Evolutionary conservation across 2,113 vertebrate species (phyloP).

Genomic region (Bufo gargarizans): DNA sequence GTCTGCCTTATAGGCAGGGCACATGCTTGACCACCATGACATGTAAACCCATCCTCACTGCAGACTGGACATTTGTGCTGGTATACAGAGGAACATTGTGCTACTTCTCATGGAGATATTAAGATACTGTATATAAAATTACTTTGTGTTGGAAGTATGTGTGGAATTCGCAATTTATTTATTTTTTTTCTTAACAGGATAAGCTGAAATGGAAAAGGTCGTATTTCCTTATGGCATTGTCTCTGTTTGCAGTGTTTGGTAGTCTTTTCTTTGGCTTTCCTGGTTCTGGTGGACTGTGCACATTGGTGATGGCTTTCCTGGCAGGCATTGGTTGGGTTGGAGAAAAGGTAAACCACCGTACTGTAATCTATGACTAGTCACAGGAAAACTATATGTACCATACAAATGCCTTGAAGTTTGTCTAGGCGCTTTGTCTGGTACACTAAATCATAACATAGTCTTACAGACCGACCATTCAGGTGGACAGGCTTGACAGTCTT

Average conservation of each 20-base stretch:
- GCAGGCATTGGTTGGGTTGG: slow-evolving; percentile 84
- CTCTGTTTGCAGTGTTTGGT: slow-evolving; percentile 83
- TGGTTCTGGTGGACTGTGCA: slow-evolving; percentile 87
- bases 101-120: not conserved
- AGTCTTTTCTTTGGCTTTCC: slow-evolving; percentile 78
- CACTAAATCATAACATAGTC: no score
- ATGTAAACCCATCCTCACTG: no score
- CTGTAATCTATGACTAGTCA: not conserved
- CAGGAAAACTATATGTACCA: not conserved
- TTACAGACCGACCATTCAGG: no score
- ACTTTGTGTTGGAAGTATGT: not conserved
- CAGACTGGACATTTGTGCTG: no score
- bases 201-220: slow-evolving; percentile 75
- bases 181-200: slow-evolving; percentile 57
- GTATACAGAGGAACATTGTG: no score
- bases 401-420: no score
- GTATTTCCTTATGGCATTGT: slow-evolving; percentile 80
- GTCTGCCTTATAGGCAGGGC: no score
- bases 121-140: not conserved
- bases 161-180: not conserved
- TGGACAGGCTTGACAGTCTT: no score
- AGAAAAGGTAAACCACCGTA: slow-evolving; percentile 77
- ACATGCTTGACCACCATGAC: no score
- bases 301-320: slow-evolving; percentile 87
- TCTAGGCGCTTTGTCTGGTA: no score